These are phyloP conservation scores for Phainopepla nitens DNA, from an alignment of 2,113 vertebrate genomes.

Conservation along the genomic window DNA sequence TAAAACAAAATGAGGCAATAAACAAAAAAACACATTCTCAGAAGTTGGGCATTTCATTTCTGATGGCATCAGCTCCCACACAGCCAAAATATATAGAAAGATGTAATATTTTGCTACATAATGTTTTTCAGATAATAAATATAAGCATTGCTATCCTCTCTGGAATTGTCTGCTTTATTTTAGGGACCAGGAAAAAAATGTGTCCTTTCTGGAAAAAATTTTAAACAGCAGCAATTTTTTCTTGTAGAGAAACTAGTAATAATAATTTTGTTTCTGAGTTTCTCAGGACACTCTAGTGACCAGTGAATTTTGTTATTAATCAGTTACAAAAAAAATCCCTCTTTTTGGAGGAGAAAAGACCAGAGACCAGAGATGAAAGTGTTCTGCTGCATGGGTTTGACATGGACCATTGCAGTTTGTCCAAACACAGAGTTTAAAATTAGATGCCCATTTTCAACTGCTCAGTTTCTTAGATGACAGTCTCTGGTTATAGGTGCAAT, in stretches of 20 bases:
- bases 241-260: not conserved
- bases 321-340: not conserved
- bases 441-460: not conserved
- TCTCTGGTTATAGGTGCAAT: not conserved
- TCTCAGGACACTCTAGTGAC: not conserved
- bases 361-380: not conserved
- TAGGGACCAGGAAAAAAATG: not conserved
- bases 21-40: not conserved
- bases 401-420: rapidly evolving
- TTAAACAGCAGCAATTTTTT: not conserved
- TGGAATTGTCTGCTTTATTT: not conserved
- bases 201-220: not conserved
- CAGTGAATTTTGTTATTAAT: not conserved
- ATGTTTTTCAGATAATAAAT: slow-evolving; percentile 11
- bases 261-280: not conserved
- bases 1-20: slow-evolving; percentile 47
- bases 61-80: not conserved
- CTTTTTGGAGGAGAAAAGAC: not conserved
- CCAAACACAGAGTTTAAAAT: not conserved
- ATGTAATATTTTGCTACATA: not conserved
- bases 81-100: not conserved
- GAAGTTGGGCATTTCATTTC: slow-evolving; percentile 6
- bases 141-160: not conserved
- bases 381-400: not conserved
- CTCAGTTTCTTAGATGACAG: not conserved